Percentiles rank a stretch among this genome's conserved stretches.
phyloP scores from a whole-genome alignment of 2,797 vertebrate genomes.

The Pampus argenteus region DNA sequence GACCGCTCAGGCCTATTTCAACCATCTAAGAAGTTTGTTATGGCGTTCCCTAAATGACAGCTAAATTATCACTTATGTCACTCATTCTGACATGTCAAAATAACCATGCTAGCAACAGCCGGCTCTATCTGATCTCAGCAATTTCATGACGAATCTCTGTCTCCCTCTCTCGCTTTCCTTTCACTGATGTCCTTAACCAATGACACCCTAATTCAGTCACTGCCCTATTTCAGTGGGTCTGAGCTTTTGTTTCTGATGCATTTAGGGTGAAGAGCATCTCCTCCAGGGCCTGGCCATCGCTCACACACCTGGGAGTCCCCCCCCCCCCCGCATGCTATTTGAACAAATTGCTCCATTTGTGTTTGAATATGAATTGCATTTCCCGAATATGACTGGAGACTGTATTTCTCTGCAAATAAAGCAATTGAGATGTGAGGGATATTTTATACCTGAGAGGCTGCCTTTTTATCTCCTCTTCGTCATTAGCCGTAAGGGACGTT shows the following conservation, averaged over 20 bases:
- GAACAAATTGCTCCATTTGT: slow-evolving; percentile 83
- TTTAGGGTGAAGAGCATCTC: slow-evolving; percentile 71
- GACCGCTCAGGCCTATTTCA: no score
- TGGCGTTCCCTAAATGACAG: slow-evolving; percentile 55
- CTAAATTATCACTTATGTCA: slow-evolving; percentile 66
- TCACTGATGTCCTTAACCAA: slow-evolving; percentile 74
- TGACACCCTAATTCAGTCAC: slow-evolving; percentile 74
- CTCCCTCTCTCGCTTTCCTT: slow-evolving; percentile 35
- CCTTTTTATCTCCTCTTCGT: slow-evolving; percentile 40
- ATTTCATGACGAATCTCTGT: slow-evolving; percentile 58
- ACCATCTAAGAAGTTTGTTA: slow-evolving; percentile 39
- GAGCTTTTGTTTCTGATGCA: slow-evolving; percentile 59
- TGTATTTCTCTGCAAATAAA: slow-evolving; percentile 48
- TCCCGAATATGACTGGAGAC: slow-evolving; percentile 57
- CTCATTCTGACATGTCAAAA: slow-evolving; percentile 62
- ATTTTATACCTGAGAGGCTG: slow-evolving; percentile 58
- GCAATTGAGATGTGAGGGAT: slow-evolving; percentile 44
- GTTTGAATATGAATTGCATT: slow-evolving; percentile 79
- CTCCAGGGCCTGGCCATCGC: slow-evolving; percentile 47
- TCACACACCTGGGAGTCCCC: slow-evolving; percentile 73
- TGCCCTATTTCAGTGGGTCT: slow-evolving; percentile 63
- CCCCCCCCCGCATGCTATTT: slow-evolving; percentile 75
- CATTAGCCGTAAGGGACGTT: slow-evolving; percentile 29
- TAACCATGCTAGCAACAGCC: slow-evolving; percentile 50
- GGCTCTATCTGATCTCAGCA: slow-evolving; percentile 60